Evolutionary conservation across 1,140 invertebrate species (phyloP).

Genomic region (Euschistus heros): DNA sequence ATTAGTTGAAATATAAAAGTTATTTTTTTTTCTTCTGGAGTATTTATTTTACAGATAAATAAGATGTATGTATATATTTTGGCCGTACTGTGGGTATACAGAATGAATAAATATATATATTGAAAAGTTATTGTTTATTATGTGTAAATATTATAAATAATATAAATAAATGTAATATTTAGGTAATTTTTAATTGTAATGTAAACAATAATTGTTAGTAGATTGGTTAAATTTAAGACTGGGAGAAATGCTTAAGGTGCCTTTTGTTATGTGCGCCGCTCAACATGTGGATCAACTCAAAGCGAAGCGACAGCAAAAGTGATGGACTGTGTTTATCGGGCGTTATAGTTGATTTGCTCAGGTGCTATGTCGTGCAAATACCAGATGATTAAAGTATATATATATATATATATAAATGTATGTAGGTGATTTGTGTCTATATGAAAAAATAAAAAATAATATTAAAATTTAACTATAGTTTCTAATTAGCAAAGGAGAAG

Average conservation of each 20-base stretch:
- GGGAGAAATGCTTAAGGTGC: constrained; percentile 21
- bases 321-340: constrained; percentile 6
- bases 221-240: constrained; percentile 16
- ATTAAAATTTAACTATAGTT: constrained; percentile 2
- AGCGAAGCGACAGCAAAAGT: neutral
- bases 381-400: neutral
- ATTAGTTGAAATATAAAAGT: constrained; percentile 11
- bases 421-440: constrained; percentile 10
- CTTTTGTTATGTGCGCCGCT: constrained; percentile 20
- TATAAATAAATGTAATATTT: constrained; percentile 8
- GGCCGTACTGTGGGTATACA: constrained; percentile 7
- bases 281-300: constrained; percentile 17
- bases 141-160: constrained; percentile 5
- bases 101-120: constrained; percentile 4
- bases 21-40: constrained; percentile 10
- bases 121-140: constrained; percentile 7
- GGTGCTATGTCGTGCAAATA: constrained; percentile 25
- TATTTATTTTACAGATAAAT: constrained; percentile 7
- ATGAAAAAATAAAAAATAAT: constrained; percentile 15
- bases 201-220: constrained; percentile 7
- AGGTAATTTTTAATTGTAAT: constrained; percentile 8
- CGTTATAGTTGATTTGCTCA: constrained; percentile 23
- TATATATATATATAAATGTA: neutral
- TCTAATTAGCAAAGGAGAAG: constrained; percentile 2
- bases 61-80: constrained; percentile 7